phyloP scores from a whole-genome alignment of 2,797 vertebrate species.

The Falco novaeseelandiae region DNA sequence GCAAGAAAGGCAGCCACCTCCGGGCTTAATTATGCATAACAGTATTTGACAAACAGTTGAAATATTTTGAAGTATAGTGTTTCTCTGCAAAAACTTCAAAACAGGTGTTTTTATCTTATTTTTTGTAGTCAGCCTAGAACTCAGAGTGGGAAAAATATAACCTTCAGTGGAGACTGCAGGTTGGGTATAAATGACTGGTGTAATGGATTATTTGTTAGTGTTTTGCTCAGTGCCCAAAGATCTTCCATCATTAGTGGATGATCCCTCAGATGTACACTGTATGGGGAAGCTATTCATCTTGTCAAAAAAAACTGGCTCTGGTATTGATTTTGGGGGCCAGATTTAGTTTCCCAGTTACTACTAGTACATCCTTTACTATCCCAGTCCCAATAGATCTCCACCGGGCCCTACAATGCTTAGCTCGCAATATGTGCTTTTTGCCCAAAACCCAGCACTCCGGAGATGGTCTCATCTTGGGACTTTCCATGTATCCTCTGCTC shows the following conservation, averaged over 20 bases:
- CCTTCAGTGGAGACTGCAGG: background rate
- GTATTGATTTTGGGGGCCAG: background rate
- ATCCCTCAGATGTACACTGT: background rate
- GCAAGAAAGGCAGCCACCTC: background rate
- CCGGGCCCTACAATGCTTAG: background rate
- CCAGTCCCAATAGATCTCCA: background rate
- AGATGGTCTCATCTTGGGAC: conserved; percentile 9
- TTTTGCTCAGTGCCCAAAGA: background rate
- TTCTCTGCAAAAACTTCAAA: background rate
- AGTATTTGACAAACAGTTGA: background rate
- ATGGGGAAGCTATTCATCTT: background rate
- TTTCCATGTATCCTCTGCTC: background rate
- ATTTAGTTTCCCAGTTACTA: background rate
- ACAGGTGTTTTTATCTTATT: background rate
- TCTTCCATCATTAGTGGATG: background rate
- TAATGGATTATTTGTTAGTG: background rate
- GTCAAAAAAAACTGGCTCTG: background rate
- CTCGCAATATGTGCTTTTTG: background rate
- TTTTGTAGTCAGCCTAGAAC: background rate
- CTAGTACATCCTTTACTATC: background rate
- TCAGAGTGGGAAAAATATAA: background rate
- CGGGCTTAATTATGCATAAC: background rate
- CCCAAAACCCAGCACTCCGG: background rate
- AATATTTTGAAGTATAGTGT: background rate
- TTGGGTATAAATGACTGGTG: background rate